phyloP scores from a whole-genome alignment of 2,888 invertebrate species.

The Yponomeuta sedellus region DNA sequence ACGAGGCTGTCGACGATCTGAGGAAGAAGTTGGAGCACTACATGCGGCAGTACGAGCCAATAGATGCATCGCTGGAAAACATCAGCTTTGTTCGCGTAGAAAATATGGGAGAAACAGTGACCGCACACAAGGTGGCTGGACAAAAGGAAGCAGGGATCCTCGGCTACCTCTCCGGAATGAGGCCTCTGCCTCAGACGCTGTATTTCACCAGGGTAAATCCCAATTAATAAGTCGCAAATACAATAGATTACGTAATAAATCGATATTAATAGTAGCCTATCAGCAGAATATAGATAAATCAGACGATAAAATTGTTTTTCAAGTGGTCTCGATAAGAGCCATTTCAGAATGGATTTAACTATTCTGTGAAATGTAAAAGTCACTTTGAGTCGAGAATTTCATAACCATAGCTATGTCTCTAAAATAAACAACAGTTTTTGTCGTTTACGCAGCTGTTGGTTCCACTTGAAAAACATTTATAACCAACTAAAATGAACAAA shows the following conservation, averaged over 20 bases:
- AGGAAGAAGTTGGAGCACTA: constrained; percentile 90
- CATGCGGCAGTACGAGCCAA: constrained; percentile 86
- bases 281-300: background rate
- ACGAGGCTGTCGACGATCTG: constrained; percentile 87
- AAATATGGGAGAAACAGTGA: constrained; percentile 80
- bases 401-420: background rate
- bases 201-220: constrained; percentile 90
- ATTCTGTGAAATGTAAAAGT: background rate
- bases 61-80: constrained; percentile 78
- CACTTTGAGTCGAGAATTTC: background rate
- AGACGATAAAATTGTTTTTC: constrained; percentile 4
- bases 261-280: background rate
- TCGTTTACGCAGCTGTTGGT: background rate
- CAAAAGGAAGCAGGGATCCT: constrained; percentile 90
- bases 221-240: constrained; percentile 2
- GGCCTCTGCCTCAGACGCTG: constrained; percentile 87
- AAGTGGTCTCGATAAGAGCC: background rate
- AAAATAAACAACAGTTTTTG: too few species aligned
- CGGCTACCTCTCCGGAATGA: constrained; percentile 91
- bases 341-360: background rate
- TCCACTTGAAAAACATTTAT: too few species aligned
- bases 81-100: constrained; percentile 69
- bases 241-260: background rate
- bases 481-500: too few species aligned
- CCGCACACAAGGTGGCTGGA: constrained; percentile 83